Conservation (phyloP, 2,888 invertebrate genomes). For the Choreutis nemorana region DNA sequence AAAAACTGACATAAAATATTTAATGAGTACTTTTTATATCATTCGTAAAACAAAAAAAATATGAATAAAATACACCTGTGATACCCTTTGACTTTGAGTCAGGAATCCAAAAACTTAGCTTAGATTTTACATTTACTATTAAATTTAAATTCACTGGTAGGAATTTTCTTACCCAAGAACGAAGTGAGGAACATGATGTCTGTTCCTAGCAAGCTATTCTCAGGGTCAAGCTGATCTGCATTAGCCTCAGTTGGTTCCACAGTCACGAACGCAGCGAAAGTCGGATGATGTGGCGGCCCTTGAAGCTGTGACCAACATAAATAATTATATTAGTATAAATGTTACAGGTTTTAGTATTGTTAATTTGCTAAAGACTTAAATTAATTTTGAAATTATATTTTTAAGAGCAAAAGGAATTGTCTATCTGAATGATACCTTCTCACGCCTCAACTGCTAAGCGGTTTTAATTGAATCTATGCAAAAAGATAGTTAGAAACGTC, state of each 20-base stretch:
- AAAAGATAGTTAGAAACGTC: neutral
- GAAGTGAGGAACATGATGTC: slow-evolving; percentile 94
- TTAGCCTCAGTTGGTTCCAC: slow-evolving; percentile 72
- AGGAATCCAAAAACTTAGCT: neutral
- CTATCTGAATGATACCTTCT: no score
- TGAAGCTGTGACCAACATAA: slow-evolving; percentile 28
- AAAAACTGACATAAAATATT: no score
- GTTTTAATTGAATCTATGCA: neutral
- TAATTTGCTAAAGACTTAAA: no score
- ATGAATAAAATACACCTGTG: slow-evolving; percentile 2
- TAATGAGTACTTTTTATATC: no score
- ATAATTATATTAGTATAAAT: no score
- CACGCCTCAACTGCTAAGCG: no score
- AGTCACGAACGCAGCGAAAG: slow-evolving; percentile 76
- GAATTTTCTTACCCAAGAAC: slow-evolving; percentile 74
- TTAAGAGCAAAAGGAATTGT: no score
- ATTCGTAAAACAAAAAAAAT: slow-evolving; percentile 1
- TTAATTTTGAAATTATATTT: no score
- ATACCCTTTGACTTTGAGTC: neutral
- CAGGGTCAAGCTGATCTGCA: slow-evolving; percentile 75
- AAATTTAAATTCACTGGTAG: neutral
- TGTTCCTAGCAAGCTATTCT: slow-evolving; percentile 86
- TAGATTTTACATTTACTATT: neutral
- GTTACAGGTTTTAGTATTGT: no score
- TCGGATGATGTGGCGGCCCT: slow-evolving; percentile 42